Conservation (phyloP, 2,888 invertebrate genomes). For the Ophioninae sp. region DNA sequence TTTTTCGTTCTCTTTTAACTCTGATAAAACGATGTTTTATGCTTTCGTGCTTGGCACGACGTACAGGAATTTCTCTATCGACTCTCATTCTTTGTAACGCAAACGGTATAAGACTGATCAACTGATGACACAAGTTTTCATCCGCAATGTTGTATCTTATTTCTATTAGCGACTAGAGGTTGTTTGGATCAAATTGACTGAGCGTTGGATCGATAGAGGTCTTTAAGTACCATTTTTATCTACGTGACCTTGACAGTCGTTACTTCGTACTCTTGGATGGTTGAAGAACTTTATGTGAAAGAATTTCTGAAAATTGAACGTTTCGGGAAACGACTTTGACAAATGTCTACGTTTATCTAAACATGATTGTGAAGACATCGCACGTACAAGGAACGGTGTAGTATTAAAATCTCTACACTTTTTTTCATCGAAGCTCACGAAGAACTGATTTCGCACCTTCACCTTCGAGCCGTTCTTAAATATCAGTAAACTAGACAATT, state of each 20-base stretch:
- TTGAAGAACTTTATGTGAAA: not conserved
- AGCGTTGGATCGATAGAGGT: not conserved
- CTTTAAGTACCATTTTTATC: not conserved
- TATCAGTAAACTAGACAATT: too few relatives aligned
- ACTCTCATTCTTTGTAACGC: not conserved
- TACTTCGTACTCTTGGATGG: not conserved
- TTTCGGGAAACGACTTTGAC: too few relatives aligned
- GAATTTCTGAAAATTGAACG: not conserved
- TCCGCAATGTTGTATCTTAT: not conserved
- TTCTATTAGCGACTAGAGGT: not conserved
- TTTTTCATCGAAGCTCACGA: too few relatives aligned
- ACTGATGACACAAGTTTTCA: not conserved
- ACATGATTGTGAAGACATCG: too few relatives aligned
- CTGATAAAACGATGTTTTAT: constrained; percentile 40
- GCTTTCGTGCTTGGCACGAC: constrained; percentile 19
- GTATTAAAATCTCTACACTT: too few relatives aligned
- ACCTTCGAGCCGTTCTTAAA: too few relatives aligned
- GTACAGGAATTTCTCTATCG: constrained; percentile 29
- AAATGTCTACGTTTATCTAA: too few relatives aligned
- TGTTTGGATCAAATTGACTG: not conserved
- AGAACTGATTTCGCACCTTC: too few relatives aligned
- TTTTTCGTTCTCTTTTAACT: constrained; percentile 55
- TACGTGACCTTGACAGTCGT: not conserved
- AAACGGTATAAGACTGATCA: not conserved
- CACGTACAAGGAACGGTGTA: too few relatives aligned